Base-by-base conservation (phyloP, 2,888 invertebrate species). In the Drosophila subsilvestris region DNA sequence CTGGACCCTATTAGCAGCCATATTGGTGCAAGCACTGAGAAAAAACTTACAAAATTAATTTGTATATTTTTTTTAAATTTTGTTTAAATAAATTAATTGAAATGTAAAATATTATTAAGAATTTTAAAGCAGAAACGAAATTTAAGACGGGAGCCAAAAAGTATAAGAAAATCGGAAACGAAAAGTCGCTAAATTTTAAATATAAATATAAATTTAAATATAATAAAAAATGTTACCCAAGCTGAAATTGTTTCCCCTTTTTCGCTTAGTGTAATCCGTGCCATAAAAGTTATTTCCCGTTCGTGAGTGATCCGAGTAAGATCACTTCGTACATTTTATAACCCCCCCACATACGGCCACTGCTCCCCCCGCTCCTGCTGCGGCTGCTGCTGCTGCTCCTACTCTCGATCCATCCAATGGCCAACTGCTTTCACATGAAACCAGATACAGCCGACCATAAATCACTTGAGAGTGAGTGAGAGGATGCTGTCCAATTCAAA, bases 261-360 rank as follows among this genome's bases (percentile, higher is more conserved):
- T 54, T 43, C 10, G 45, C 22, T 12, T 43, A 25, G 60, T 45
- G 55, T 18, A 47, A 20, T 22, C 18, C 63, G 59, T 68, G 60
- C 66, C 86, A 78, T 84, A 88, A 86, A 83, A 84, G 68, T 78
- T 78, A 69, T 79, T 76, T 74, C 69, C 80, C 74, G 63, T 80
- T 83, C 86, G 86, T 88, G 86, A 83, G 80, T 69, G 83, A 84
- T 83, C 83, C 71, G 74, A 78, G 84, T 72, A 71, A 78, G 83
- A 84, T 88, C 81, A 84, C 69, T 63, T 54, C 76, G 53, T 61
- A 63, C 68, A 68, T 55, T 84, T 88, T 88, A 88, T 84, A 74
- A 68, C 69, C 47, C 20, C 59, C 58, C 47, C 18, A 55, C 58
- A 58, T 18, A 29, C 47, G 44, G 37, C 45, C 58, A 6, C 37